A percentile compares a stretch with the other conserved stretches of the same genome.
These are phyloP conservation scores for Hyposmocoma kahamanoa DNA, from an alignment of 1,140 invertebrate genomes.

Conservation along the genomic window DNA sequence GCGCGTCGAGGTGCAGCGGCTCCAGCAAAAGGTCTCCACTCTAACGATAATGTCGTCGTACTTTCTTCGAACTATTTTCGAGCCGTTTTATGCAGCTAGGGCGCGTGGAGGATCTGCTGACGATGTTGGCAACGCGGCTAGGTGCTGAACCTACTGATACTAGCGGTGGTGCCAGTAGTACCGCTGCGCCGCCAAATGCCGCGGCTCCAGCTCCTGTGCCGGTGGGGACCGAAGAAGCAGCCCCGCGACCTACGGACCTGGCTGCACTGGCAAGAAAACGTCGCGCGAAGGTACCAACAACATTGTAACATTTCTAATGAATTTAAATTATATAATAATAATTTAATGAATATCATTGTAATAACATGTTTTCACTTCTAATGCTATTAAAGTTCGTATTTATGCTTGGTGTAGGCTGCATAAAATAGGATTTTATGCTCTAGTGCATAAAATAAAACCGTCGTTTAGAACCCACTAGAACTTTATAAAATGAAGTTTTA, in stretches of 20 bases:
- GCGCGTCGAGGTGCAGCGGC: constrained; percentile 47
- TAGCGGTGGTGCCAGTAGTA: constrained; percentile 44
- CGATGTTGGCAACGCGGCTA: constrained; percentile 50
- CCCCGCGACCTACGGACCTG: background rate
- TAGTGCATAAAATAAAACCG: too few species aligned
- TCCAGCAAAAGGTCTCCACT: constrained; percentile 51
- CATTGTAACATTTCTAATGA: too few species aligned
- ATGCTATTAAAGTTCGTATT: too few species aligned
- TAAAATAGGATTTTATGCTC: too few species aligned
- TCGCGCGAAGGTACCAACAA: constrained; percentile 6
- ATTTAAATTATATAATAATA: too few species aligned
- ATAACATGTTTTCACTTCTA: too few species aligned
- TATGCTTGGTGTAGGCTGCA: too few species aligned
- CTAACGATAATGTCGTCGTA: background rate
- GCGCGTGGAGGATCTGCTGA: constrained; percentile 56
- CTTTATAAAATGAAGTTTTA: too few species aligned
- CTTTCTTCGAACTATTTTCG: background rate
- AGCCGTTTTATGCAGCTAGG: constrained; percentile 30
- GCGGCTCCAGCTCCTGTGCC: background rate
- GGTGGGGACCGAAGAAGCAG: too few species aligned
- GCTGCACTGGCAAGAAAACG: constrained; percentile 8
- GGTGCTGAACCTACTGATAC: constrained; percentile 32
- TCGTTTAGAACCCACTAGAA: too few species aligned
- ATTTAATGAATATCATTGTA: too few species aligned
- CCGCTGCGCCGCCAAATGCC: constrained; percentile 69